Conservation (phyloP, 2,888 invertebrate species). For the Clusia tigrina region DNA sequence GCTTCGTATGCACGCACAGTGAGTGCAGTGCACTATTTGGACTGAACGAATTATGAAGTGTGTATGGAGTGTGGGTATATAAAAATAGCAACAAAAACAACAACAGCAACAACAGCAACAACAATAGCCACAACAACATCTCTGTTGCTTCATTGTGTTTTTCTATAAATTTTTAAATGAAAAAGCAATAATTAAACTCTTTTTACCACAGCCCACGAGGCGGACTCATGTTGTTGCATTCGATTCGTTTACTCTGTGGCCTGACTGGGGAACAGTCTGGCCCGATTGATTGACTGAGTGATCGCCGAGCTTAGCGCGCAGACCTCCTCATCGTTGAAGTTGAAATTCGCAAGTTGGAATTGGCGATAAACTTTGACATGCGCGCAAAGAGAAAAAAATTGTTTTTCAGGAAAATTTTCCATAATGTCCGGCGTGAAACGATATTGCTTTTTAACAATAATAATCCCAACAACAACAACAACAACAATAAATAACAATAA, state of each 20-base stretch:
- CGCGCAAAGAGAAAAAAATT: no score
- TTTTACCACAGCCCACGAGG: background rate
- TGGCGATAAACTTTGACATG: conserved; percentile 3
- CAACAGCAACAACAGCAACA: no score
- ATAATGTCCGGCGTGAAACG: background rate
- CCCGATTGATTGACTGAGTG: no score
- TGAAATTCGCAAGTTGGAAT: background rate
- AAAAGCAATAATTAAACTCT: background rate
- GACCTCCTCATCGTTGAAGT: background rate
- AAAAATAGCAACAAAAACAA: no score
- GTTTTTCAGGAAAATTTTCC: conserved; percentile 4
- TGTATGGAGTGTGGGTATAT: no score
- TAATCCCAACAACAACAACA: background rate
- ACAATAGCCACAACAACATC: no score
- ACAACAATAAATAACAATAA: background rate
- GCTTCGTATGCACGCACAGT: background rate
- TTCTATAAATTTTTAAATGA: background rate
- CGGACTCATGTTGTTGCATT: no score
- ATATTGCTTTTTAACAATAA: background rate
- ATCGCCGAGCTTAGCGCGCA: no score
- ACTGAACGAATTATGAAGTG: conserved; percentile 25
- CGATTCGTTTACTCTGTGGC: no score
- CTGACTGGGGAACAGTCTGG: no score
- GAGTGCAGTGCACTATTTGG: conserved; percentile 22
- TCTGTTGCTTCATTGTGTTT: background rate